Evolutionary conservation across 1,140 invertebrate genomes (phyloP), one percentile per base, ranked within the genome.

Genomic region (Marisa cornuarietis): DNA sequence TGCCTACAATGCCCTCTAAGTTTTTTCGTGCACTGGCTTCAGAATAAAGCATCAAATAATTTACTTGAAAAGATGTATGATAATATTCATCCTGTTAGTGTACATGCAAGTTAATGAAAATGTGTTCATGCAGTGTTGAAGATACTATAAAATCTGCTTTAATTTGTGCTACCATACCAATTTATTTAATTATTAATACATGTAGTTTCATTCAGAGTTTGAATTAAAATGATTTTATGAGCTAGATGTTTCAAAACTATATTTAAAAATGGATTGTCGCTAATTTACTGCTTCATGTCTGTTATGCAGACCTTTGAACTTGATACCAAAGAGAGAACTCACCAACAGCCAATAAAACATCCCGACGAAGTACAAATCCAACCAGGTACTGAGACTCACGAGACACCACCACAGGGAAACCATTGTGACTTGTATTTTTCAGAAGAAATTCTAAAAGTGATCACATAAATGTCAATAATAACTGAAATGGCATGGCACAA

Each of bases 341-440:
- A 96, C 96, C 94, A 84, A 98, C 95, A 9, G 97, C 97, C 68
- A 99, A 92, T 88, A 95, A 96, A 20, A 99, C 93, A 93, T 99
- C 98, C 88, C 96, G 93, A 82, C 98, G 93, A 79, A 98, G 91
- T 22, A 99, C 97, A 91, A 99, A 99, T 54, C 98, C 98, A 62
- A 99, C 97, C 13, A 99, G 93, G 92, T 99, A 99, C 88, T 99
- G 98, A 72, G 96, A 98, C 90, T 99, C 96, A 87, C 94, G 94
- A 0, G 97, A 99, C 1, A 99, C 96, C 20, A 99, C 97, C 10
- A 99, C 97, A 0, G 98, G 98, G 92, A 99, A 99, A 0, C 98
- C 98, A 90, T 99, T 99, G 88, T 99, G 98, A 86, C 98, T 96
- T 0, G 97, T 99, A 87, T 98, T 96, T 90, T 97, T 96, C 11